Evolutionary conservation across 2,797 vertebrate genomes (phyloP).

Genomic region (Alfaro cultratus): DNA sequence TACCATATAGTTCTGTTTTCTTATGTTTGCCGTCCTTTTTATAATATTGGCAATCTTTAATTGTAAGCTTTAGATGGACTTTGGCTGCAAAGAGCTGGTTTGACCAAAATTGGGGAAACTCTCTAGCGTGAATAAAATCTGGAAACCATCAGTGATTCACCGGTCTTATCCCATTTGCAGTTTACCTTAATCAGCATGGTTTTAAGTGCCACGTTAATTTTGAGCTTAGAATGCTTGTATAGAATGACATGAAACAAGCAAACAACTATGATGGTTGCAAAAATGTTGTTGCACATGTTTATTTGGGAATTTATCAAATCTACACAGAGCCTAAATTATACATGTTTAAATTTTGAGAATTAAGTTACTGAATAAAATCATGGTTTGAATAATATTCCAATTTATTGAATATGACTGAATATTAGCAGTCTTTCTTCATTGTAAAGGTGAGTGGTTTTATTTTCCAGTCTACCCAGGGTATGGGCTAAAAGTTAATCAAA

Average conservation of each 20-base stretch:
- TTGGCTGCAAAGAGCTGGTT: not conserved
- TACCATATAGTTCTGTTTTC: not conserved
- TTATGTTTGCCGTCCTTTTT: conserved; percentile 5
- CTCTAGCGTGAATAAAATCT: not conserved
- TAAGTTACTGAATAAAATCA: not conserved
- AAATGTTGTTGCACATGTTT: not conserved
- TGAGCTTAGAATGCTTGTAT: not conserved
- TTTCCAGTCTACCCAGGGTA: not conserved
- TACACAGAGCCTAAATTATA: not conserved
- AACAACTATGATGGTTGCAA: not conserved
- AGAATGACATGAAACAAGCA: not conserved
- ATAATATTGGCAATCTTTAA: no score
- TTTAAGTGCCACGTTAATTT: not conserved
- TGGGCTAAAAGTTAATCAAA: not conserved
- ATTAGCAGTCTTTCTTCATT: not conserved
- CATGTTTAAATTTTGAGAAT: not conserved
- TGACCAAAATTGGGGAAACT: not conserved
- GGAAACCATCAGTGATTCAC: not conserved
- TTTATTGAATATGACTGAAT: not conserved
- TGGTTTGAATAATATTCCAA: not conserved
- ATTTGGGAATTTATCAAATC: not conserved
- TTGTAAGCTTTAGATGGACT: not conserved
- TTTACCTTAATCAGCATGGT: not conserved
- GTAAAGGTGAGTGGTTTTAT: not conserved
- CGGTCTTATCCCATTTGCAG: not conserved